phyloP scores from a whole-genome alignment of 2,888 invertebrate species.

The Campoplex nolae region DNA sequence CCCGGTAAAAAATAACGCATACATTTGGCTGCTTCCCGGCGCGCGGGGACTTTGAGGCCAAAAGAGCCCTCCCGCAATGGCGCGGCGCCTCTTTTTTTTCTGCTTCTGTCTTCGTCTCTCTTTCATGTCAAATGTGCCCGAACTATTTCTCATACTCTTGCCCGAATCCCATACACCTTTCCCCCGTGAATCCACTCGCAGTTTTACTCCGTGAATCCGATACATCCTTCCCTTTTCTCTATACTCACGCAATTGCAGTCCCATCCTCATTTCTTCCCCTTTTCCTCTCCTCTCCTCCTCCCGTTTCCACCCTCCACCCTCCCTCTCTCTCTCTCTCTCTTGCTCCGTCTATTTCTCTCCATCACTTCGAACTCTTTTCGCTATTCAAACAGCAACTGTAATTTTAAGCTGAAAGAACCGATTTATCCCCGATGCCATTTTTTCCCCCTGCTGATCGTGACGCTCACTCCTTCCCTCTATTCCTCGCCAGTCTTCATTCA shows the following conservation, averaged over 20 bases:
- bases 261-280: slow-evolving; percentile 58
- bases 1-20: slow-evolving; percentile 76
- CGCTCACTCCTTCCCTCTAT: slow-evolving; percentile 52
- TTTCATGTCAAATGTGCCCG: slow-evolving; percentile 51
- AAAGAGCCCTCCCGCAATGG: slow-evolving; percentile 38
- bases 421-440: slow-evolving; percentile 73
- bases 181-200: slow-evolving; percentile 52
- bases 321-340: slow-evolving; percentile 43
- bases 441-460: slow-evolving; percentile 61
- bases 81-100: slow-evolving; percentile 18
- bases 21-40: slow-evolving; percentile 69
- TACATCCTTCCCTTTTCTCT: slow-evolving; percentile 58
- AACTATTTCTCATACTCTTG: slow-evolving; percentile 69
- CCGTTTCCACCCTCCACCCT: neutral
- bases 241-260: slow-evolving; percentile 59
- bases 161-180: slow-evolving; percentile 55
- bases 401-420: slow-evolving; percentile 82
- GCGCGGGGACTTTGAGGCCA: slow-evolving; percentile 19
- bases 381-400: slow-evolving; percentile 78
- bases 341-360: slow-evolving; percentile 24
- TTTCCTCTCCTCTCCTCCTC: slow-evolving; percentile 21
- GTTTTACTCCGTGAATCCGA: slow-evolving; percentile 58
- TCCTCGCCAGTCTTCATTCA: slow-evolving; percentile 55
- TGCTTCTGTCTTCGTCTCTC: slow-evolving; percentile 57
- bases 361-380: slow-evolving; percentile 75